Percentiles rank a stretch among this genome's conserved stretches.
Evolutionary conservation across 2,797 vertebrate species (phyloP).

Genomic region (Sebastes oblongus): DNA sequence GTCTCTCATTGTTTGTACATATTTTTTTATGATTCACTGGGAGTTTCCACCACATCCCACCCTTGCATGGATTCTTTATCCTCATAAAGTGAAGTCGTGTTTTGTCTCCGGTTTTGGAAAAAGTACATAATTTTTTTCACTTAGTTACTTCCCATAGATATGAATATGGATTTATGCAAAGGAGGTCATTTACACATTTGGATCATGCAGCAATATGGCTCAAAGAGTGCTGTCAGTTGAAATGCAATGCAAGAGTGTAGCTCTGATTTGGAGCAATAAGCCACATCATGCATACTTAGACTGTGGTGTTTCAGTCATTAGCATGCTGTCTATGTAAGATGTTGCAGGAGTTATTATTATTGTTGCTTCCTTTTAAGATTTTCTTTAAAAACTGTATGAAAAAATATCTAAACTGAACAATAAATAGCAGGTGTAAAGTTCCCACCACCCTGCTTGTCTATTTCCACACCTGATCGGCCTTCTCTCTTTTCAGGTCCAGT

Average conservation of each 20-base stretch:
- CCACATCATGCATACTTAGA: background rate
- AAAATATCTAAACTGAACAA: too few species aligned
- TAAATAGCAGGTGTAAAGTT: background rate
- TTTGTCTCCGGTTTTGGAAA: background rate
- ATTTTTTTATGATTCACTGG: slow-evolving; percentile 9
- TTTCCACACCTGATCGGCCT: background rate
- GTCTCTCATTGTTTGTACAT: slow-evolving; percentile 3
- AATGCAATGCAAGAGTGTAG: background rate
- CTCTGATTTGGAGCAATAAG: background rate
- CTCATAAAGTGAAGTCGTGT: background rate
- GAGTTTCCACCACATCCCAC: slow-evolving; percentile 16
- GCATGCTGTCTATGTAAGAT: background rate
- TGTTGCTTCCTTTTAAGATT: background rate
- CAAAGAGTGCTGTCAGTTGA: background rate
- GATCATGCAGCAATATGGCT: background rate
- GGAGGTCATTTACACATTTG: background rate
- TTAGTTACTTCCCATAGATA: background rate
- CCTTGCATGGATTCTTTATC: background rate
- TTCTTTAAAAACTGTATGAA: background rate
- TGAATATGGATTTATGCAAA: background rate
- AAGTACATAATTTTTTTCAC: background rate
- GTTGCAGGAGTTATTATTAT: background rate
- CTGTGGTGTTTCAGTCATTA: background rate
- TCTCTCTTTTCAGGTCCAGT: slow-evolving; percentile 85
- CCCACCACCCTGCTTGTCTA: background rate